phyloP scores from a whole-genome alignment of 53 echinoderm and acorn worm species.

The Paracentrotus lividus region DNA sequence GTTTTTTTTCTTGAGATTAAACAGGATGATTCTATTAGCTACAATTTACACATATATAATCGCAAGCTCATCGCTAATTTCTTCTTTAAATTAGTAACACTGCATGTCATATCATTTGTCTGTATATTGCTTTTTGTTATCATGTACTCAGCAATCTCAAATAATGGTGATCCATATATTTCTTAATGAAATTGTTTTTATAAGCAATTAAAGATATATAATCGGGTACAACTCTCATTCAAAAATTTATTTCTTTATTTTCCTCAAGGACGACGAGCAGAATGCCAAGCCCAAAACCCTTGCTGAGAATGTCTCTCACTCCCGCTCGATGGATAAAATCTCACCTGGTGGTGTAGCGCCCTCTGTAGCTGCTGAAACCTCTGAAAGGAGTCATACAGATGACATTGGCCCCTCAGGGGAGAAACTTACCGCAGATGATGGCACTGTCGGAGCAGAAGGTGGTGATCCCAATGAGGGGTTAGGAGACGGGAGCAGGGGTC shows the following conservation, averaged over 20 bases:
- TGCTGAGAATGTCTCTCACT: slow-evolving; percentile 12
- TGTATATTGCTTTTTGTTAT: neutral
- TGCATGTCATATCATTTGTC: too few relatives aligned
- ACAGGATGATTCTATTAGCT: too few relatives aligned
- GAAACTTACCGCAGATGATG: neutral
- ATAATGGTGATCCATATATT: too few relatives aligned
- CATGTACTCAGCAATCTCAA: neutral
- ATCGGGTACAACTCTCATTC: too few relatives aligned
- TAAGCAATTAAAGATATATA: too few relatives aligned
- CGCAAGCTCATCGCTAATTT: too few relatives aligned
- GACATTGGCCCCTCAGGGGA: neutral
- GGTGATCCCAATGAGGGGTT: neutral
- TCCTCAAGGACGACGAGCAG: neutral
- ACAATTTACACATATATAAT: too few relatives aligned
- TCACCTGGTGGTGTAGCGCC: neutral
- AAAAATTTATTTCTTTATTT: neutral
- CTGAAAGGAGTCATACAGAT: neutral
- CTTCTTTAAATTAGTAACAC: too few relatives aligned
- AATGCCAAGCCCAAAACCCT: slow-evolving; percentile 4
- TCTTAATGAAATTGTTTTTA: neutral
- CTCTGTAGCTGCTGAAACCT: neutral
- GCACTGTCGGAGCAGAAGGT: neutral
- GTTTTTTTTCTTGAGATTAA: too few relatives aligned
- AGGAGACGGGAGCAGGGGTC: neutral
- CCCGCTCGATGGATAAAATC: neutral